phyloP scores from a whole-genome alignment of 2,797 vertebrate species.

The Cuculus canorus region DNA sequence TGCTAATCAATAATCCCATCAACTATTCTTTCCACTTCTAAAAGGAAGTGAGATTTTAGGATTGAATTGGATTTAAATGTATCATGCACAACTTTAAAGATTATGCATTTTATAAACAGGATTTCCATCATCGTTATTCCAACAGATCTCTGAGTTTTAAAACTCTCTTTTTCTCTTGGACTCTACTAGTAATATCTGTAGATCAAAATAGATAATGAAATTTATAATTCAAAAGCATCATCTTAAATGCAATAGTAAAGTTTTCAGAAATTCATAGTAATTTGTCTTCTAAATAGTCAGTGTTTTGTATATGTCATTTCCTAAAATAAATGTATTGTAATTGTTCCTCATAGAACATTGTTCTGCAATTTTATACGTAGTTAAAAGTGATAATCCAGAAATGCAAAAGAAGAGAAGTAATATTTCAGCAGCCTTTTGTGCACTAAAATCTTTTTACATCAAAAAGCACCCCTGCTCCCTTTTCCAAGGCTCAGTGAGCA shows the following conservation, averaged over 20 bases:
- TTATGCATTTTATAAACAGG: background rate
- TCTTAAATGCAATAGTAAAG: background rate
- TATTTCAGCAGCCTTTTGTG: background rate
- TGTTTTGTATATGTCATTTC: background rate
- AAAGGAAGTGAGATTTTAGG: background rate
- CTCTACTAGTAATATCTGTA: background rate
- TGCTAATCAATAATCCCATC: background rate
- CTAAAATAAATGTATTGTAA: background rate
- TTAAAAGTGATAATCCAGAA: background rate
- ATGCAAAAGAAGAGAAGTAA: background rate
- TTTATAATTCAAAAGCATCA: background rate
- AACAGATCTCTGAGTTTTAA: background rate
- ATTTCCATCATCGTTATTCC: background rate
- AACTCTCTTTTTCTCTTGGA: background rate
- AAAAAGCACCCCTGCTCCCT: background rate
- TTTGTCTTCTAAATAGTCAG: background rate
- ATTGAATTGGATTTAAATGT: background rate
- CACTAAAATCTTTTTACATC: background rate
- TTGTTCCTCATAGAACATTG: background rate
- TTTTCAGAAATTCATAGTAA: background rate
- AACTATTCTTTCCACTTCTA: background rate
- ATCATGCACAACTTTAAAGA: background rate
- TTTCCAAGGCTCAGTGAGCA: background rate
- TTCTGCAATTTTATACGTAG: background rate
- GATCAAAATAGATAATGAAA: background rate